Evolutionary conservation across 2,797 vertebrate genomes (phyloP).

Genomic region (Paguma larvata): DNA sequence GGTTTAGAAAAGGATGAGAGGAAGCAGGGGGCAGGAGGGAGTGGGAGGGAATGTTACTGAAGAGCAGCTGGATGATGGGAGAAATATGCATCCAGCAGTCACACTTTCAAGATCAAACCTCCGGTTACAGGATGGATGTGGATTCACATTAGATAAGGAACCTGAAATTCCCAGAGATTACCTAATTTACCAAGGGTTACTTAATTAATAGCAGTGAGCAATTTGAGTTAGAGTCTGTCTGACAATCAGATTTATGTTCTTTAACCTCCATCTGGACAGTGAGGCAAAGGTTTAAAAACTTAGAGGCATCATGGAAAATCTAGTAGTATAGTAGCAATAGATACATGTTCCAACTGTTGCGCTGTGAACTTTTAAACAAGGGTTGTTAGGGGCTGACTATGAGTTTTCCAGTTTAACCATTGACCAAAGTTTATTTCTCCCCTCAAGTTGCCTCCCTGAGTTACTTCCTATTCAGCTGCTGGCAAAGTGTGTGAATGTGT

Average conservation of each 20-base stretch:
- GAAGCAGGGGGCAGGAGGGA: too few species aligned
- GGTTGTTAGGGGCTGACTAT: not conserved
- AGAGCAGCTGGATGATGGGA: not conserved
- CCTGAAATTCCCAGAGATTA: not conserved
- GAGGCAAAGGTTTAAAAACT: slow-evolving; percentile 6
- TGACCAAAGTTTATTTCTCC: not conserved
- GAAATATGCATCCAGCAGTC: not conserved
- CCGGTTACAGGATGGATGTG: not conserved
- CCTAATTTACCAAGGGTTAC: not conserved
- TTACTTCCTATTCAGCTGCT: not conserved
- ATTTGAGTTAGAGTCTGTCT: slow-evolving; percentile 2
- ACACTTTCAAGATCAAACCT: not conserved
- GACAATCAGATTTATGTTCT: not conserved
- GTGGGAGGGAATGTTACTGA: not conserved
- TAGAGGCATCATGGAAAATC: not conserved
- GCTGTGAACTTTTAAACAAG: not conserved
- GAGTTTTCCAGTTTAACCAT: not conserved
- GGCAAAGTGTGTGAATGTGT: not conserved
- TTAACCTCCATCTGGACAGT: not conserved
- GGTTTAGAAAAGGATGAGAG: not conserved
- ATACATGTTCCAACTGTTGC: not conserved
- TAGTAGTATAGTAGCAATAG: not conserved
- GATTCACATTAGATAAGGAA: not conserved
- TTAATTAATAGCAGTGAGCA: not conserved
- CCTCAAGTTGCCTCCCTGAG: not conserved